Evolutionary conservation across 23 tunicate genomes (phyloP).

Genomic region (Aplidium turbinatum): DNA sequence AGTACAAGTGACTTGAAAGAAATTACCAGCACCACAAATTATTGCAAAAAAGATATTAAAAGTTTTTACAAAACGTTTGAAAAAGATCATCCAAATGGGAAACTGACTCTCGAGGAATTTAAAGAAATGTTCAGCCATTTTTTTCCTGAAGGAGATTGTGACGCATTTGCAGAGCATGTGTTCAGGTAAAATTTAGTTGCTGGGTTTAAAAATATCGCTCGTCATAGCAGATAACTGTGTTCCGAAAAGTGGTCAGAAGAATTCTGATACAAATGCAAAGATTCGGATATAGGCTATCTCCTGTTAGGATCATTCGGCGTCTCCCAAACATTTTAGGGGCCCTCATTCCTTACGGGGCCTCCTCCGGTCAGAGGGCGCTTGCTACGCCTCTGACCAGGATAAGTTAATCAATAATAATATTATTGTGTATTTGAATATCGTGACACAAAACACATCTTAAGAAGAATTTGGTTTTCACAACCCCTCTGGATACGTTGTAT

Average conservation of each 20-base stretch:
- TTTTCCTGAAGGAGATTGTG: constrained; percentile 73
- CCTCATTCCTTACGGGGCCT: too few species aligned
- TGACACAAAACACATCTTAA: constrained; percentile 32
- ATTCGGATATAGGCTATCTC: too few species aligned
- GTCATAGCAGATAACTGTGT: too few species aligned
- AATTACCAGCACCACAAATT: constrained; percentile 29
- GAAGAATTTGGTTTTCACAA: neutral
- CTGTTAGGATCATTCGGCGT: too few species aligned
- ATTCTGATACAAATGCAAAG: too few species aligned
- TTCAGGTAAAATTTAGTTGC: too few species aligned
- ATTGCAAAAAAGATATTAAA: constrained; percentile 43
- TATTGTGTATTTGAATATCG: constrained; percentile 24
- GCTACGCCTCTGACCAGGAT: too few species aligned
- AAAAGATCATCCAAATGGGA: constrained; percentile 63
- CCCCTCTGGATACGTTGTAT: neutral
- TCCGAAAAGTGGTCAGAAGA: too few species aligned
- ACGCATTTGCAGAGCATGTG: constrained; percentile 61
- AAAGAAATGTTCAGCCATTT: constrained; percentile 45
- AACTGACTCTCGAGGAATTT: constrained; percentile 36
- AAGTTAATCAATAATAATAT: too few species aligned
- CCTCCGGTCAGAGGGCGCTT: too few species aligned
- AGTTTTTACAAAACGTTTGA: constrained; percentile 45
- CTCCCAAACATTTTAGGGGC: too few species aligned
- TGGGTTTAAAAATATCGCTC: too few species aligned
- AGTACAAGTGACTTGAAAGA: constrained; percentile 34